phyloP scores from a whole-genome alignment of 2,888 invertebrate species.

The Teinopalpus imperialis region DNA sequence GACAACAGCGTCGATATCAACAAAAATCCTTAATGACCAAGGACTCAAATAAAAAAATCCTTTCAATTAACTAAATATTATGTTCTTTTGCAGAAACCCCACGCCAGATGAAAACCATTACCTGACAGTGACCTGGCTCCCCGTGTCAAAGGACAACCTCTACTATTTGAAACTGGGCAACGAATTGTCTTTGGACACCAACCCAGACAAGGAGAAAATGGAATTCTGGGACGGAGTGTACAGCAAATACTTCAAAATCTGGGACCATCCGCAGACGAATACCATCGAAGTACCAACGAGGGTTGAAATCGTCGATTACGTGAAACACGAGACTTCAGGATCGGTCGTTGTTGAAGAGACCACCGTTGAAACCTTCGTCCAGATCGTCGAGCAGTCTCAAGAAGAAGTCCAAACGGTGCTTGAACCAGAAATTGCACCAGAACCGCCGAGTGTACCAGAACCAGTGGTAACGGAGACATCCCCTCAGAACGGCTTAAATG shows the following conservation, averaged over 20 bases:
- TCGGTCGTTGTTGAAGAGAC: slow-evolving; percentile 33
- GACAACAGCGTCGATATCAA: no score
- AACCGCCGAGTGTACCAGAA: slow-evolving; percentile 36
- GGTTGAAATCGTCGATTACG: slow-evolving; percentile 23
- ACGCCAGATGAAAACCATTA: slow-evolving; percentile 69
- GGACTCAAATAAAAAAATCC: no score
- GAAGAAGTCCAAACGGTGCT: slow-evolving; percentile 32
- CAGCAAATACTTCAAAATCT: slow-evolving; percentile 62
- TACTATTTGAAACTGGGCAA: slow-evolving; percentile 57
- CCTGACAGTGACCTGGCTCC: slow-evolving; percentile 64
- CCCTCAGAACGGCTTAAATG: slow-evolving; percentile 34
- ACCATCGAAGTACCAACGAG: slow-evolving; percentile 33
- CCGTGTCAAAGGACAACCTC: slow-evolving; percentile 60
- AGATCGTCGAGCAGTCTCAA: slow-evolving; percentile 9
- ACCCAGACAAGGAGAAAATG: slow-evolving; percentile 65
- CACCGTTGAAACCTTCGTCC: slow-evolving; percentile 27
- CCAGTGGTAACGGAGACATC: slow-evolving; percentile 34
- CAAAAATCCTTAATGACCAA: no score
- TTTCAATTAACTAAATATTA: no score
- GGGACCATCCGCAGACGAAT: slow-evolving; percentile 54
- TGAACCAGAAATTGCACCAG: slow-evolving; percentile 40
- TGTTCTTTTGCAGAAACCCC: slow-evolving; percentile 60
- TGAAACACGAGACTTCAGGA: slow-evolving; percentile 25
- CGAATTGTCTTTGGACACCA: slow-evolving; percentile 55
- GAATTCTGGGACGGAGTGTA: slow-evolving; percentile 68